A percentile compares a stretch with the other conserved stretches of the same genome.
These are phyloP conservation scores for Drosophila cognata DNA, from an alignment of 2,888 invertebrate species.

Conservation along the genomic window DNA sequence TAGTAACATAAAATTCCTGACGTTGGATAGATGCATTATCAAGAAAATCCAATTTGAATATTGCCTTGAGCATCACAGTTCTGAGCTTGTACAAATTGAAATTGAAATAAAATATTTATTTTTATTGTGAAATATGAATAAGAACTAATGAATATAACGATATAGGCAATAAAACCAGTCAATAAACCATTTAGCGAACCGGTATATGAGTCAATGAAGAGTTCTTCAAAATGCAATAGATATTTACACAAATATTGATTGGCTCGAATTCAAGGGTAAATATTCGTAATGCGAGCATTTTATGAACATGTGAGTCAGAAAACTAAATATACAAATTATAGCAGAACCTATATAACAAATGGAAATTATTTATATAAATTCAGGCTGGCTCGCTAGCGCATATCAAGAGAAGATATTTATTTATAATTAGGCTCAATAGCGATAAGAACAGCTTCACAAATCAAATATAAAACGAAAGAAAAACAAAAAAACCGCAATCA, in stretches of 20 bases:
- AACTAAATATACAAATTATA: conserved; percentile 1
- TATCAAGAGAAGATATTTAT: background rate
- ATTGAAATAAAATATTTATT: background rate
- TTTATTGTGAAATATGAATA: background rate
- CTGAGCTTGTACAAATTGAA: background rate
- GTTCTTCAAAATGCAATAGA: background rate
- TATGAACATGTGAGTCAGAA: background rate
- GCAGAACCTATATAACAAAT: conserved; percentile 19
- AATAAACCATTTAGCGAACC: background rate
- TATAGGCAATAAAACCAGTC: background rate
- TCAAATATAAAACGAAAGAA: accelerated
- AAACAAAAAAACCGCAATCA: conserved; percentile 14
- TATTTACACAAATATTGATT: background rate
- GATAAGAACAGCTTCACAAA: conserved; percentile 27
- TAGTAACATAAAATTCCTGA: background rate
- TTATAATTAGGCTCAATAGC: conserved; percentile 16
- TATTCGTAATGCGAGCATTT: background rate
- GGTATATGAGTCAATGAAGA: background rate
- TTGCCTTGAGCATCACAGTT: background rate
- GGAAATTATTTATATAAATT: conserved; percentile 37
- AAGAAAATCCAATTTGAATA: background rate
- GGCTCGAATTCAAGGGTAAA: conserved; percentile 1
- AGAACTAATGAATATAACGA: background rate
- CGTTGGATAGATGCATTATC: background rate
- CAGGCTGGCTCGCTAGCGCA: conserved; percentile 23